Evolutionary conservation across 2,113 vertebrate species (phyloP), one percentile per base, ranked within the genome.

Genomic region (Riparia riparia): DNA sequence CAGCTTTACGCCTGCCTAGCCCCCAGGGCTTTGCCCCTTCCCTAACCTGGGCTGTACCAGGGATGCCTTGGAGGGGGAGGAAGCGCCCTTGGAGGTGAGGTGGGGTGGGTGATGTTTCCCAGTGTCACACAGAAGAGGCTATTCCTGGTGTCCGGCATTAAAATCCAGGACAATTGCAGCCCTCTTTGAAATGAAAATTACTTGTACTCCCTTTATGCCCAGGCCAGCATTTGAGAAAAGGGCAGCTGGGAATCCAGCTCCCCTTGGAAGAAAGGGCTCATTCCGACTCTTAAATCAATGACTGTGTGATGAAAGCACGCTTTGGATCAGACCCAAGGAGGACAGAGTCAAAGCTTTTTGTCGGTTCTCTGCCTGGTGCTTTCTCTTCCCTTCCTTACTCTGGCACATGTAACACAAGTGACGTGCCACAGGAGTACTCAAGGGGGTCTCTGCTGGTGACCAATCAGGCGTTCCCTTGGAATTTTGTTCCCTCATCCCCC

Each of bases 111-210:
- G 76, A 47, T 61, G n/a, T 16, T 76, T 82, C 65, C 81, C 51
- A 57, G 63, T 0, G 1, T 53, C 57, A 45, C 0, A 0, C 9
- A 32, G 70, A 68, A 61, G 65, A 91, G 49, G 45, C 57, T 94
- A 50, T 86, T 82, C 28, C 4, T 41, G 10, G 28, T 71, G 78
- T 91, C 90, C 7, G 0, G 53, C 74, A 65, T 72, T 85, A 85
- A 95, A 92, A 84, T 19, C 76, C 61, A 88, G 57, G 73, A 57
- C 45, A 81, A 69, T 73, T 37, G 57, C 58, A 93, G n/a, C 16
- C 32, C 26, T 90, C 87, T 96, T 94, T 94, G 93, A 93, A 94
- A 94, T 82, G 61, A 94, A 97, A 95, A 95, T 95, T 91, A 77
- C 95, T 94, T 85, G 54, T 71, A 82, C n/a, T 93, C 42, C 50